Conservation (phyloP, 1,140 invertebrate genomes). For the Pteromalus puparum region DNA sequence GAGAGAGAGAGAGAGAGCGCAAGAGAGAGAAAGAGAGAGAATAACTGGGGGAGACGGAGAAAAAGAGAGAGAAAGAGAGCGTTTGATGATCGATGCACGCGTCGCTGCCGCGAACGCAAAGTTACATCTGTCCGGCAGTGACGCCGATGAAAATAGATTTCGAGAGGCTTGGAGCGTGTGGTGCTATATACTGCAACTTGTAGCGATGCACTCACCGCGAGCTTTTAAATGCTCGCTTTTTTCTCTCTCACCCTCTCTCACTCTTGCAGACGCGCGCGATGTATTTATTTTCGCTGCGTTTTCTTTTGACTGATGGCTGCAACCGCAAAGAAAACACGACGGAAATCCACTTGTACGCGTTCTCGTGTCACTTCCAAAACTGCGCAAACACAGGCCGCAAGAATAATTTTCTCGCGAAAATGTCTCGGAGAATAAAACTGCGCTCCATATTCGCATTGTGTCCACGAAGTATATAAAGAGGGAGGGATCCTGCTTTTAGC, state of each 20-base stretch:
- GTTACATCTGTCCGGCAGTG: slow-evolving; percentile 64
- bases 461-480: background rate
- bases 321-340: background rate
- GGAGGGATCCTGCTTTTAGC: background rate
- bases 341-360: background rate
- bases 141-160: slow-evolving; percentile 68
- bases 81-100: slow-evolving; percentile 72
- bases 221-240: background rate
- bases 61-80: slow-evolving; percentile 51
- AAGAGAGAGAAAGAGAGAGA: slow-evolving; percentile 39
- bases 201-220: background rate
- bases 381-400: background rate
- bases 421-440: background rate
- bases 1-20: slow-evolving; percentile 35
- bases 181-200: too few relatives aligned
- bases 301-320: background rate
- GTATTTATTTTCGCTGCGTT: background rate
- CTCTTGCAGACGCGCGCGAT: background rate
- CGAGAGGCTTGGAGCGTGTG: slow-evolving; percentile 53
- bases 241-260: too few relatives aligned
- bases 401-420: background rate
- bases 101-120: slow-evolving; percentile 63
- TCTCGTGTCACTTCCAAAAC: slow-evolving; percentile 22
- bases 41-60: too few relatives aligned
- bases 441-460: background rate